Conservation (phyloP, 2,888 invertebrate genomes). For the Amblyjoppa fuscipennis region DNA sequence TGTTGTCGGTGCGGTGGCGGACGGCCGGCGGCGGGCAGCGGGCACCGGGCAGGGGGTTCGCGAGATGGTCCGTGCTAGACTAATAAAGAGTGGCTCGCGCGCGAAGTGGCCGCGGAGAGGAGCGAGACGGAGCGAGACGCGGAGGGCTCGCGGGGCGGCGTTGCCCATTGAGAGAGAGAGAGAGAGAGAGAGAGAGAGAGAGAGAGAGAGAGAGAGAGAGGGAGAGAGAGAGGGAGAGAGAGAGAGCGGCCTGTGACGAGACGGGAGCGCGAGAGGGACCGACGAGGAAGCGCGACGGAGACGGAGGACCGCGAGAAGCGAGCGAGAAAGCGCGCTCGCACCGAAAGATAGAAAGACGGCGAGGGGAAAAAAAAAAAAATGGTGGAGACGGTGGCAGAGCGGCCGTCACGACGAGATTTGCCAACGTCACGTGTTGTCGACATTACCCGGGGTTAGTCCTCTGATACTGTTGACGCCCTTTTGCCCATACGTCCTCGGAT, state of each 20-base stretch:
- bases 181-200: slow-evolving; percentile 52
- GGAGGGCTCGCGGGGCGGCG: slow-evolving; percentile 48
- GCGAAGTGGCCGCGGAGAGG: slow-evolving; percentile 77
- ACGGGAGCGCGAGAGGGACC: slow-evolving; percentile 61
- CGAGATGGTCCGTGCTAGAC: slow-evolving; percentile 83
- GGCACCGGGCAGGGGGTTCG: slow-evolving; percentile 80
- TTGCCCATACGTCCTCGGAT: slow-evolving; percentile 59
- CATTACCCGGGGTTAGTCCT: slow-evolving; percentile 80
- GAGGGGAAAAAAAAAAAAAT: slow-evolving; percentile 40
- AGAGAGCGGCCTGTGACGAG: slow-evolving; percentile 59
- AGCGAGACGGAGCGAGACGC: no score
- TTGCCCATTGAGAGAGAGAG: slow-evolving; percentile 70
- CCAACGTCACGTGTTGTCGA: slow-evolving; percentile 83
- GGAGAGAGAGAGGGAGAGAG: slow-evolving; percentile 62
- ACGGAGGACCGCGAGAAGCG: slow-evolving; percentile 30
- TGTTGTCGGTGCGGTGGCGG: slow-evolving; percentile 40
- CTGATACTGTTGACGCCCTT: slow-evolving; percentile 75
- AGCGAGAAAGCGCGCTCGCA: slow-evolving; percentile 63
- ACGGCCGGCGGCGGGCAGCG: slow-evolving; percentile 60
- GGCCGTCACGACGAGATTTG: slow-evolving; percentile 78
- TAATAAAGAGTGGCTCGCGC: slow-evolving; percentile 84
- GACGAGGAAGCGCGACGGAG: slow-evolving; percentile 66
- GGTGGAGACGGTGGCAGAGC: slow-evolving; percentile 66
- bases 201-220: slow-evolving; percentile 64
- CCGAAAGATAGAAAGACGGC: slow-evolving; percentile 61